Percentiles rank a stretch among this genome's conserved stretches.
Conservation (phyloP, 2,113 vertebrate species). For the Oenanthe oenanthe region DNA sequence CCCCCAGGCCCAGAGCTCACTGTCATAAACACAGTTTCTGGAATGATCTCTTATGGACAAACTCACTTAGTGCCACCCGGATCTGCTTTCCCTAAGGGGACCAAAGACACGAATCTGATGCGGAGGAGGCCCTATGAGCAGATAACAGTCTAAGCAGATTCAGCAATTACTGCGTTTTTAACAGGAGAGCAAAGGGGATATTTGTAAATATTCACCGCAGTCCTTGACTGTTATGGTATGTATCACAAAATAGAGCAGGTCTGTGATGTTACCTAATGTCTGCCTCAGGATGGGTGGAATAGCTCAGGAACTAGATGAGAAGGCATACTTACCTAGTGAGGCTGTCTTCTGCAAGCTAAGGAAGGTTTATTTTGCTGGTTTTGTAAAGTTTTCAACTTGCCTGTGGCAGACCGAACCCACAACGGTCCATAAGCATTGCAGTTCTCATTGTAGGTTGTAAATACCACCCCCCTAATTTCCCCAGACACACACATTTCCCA, state of each 20-base stretch:
- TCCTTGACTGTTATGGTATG: neutral
- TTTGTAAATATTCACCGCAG: neutral
- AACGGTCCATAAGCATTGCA: neutral
- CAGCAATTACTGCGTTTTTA: conserved; percentile 84
- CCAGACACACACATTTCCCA: accelerated
- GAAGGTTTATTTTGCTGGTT: neutral
- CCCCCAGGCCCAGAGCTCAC: conserved; percentile 77
- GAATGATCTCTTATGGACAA: conserved; percentile 73
- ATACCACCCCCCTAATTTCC: neutral
- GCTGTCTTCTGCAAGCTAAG: neutral
- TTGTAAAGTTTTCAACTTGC: neutral
- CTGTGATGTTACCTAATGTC: neutral
- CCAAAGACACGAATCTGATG: conserved; percentile 80
- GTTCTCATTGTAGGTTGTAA: neutral
- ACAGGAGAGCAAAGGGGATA: conserved; percentile 44
- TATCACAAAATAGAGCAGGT: neutral
- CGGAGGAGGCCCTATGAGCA: conserved; percentile 78
- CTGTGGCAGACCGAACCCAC: neutral
- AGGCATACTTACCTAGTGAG: neutral
- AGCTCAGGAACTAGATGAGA: neutral
- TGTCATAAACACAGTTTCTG: conserved; percentile 63
- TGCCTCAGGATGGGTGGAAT: neutral
- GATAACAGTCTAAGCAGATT: conserved; percentile 88
- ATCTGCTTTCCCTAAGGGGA: conserved; percentile 76
- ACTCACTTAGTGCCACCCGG: conserved; percentile 78